A percentile compares a stretch with the other conserved stretches of the same genome.
phyloP scores from a whole-genome alignment of 37 sponge, comb jelly and placozoan genomes.

The Oscarella lobularis region DNA sequence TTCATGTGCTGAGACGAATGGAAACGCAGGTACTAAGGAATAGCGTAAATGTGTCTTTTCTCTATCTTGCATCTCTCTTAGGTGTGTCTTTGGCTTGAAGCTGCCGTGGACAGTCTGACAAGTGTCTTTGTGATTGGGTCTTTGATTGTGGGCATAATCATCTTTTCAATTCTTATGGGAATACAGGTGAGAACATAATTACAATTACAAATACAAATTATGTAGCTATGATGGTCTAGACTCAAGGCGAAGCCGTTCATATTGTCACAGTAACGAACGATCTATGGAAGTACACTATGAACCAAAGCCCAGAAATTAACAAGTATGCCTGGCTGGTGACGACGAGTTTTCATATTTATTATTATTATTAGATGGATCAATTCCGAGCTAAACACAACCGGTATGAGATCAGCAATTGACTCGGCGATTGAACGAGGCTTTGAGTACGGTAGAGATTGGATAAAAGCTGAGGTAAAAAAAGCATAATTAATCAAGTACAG shows the following conservation, averaged over 20 bases:
- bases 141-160: constrained; percentile 19
- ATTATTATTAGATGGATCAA: constrained; percentile 20
- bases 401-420: constrained; percentile 11
- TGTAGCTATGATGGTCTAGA: too few species aligned
- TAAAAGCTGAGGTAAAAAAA: constrained; percentile 25
- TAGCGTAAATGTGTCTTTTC: background rate
- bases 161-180: too few species aligned
- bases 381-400: background rate
- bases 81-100: constrained; percentile 2
- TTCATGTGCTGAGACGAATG: background rate
- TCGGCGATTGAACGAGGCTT: constrained; percentile 25
- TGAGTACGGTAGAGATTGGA: constrained; percentile 37
- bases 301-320: constrained; percentile 11
- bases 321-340: constrained; percentile 3
- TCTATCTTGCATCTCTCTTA: constrained; percentile 7
- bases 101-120: constrained; percentile 13
- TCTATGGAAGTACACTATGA: constrained; percentile 34
- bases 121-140: constrained; percentile 24
- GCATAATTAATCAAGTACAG: too few species aligned
- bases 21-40: background rate
- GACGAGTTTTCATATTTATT: background rate
- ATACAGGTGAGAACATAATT: too few species aligned
- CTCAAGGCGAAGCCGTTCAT: constrained; percentile 40
- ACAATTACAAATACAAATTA: too few species aligned
- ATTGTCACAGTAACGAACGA: constrained; percentile 6